phyloP scores from a whole-genome alignment of 2,797 vertebrate genomes.

The Odontamblyopus lacepedii region DNA sequence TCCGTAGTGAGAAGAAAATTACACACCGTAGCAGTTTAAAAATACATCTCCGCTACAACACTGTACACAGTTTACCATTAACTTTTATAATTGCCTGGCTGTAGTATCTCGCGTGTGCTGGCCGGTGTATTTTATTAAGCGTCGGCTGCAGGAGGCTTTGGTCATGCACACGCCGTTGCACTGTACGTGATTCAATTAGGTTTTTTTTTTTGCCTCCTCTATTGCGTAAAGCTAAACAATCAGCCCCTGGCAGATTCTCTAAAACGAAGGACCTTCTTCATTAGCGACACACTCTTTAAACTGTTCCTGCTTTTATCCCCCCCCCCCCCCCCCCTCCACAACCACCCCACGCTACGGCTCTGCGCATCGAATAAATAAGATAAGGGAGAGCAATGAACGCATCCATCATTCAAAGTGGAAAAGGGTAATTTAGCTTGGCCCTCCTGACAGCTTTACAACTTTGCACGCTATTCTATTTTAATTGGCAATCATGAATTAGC shows the following conservation, averaged over 20 bases:
- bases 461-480: slow-evolving; percentile 80
- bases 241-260: slow-evolving; percentile 23
- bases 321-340: neutral
- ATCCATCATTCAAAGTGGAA: slow-evolving; percentile 81
- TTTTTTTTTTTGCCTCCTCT: neutral
- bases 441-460: slow-evolving; percentile 80
- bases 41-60: neutral
- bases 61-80: neutral
- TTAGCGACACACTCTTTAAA: slow-evolving; percentile 58
- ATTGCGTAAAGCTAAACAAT: slow-evolving; percentile 35
- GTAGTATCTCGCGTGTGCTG: neutral
- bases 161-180: slow-evolving; percentile 18
- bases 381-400: slow-evolving; percentile 74
- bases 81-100: neutral
- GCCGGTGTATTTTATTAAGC: neutral
- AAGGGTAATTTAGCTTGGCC: slow-evolving; percentile 79
- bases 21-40: neutral
- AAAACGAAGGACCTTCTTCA: slow-evolving; percentile 51
- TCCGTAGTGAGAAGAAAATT: neutral
- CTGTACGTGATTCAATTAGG: slow-evolving; percentile 48
- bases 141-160: slow-evolving; percentile 9
- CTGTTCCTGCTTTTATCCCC: slow-evolving; percentile 36
- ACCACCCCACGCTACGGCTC: slow-evolving; percentile 1
- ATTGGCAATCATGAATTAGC: slow-evolving; percentile 85
- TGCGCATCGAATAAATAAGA: slow-evolving; percentile 75